phyloP scores from a whole-genome alignment of 2,113 vertebrate species.

The Lutjanus erythropterus region DNA sequence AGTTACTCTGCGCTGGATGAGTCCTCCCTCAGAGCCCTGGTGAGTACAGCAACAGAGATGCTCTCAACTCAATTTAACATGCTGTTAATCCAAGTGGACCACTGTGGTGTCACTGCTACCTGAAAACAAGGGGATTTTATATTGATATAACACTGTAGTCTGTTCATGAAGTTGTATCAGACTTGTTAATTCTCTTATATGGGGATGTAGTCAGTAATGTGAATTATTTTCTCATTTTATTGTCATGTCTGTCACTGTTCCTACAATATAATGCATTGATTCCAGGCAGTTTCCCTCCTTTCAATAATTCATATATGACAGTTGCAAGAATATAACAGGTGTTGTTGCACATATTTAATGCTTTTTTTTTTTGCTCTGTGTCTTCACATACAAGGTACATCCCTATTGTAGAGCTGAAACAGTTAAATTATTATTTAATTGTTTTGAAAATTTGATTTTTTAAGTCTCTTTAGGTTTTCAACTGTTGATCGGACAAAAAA shows the following conservation, averaged over 20 bases:
- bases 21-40: constrained; percentile 80
- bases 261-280: too few relatives aligned
- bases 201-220: not conserved
- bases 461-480: not conserved
- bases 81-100: not conserved
- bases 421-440: not conserved
- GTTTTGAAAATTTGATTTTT: not conserved
- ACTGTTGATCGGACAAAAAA: not conserved
- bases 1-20: constrained; percentile 82
- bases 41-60: constrained; percentile 65
- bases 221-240: not conserved
- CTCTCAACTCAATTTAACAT: not conserved
- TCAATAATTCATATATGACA: not conserved
- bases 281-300: too few relatives aligned
- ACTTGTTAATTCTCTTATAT: not conserved
- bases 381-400: not conserved
- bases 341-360: too few relatives aligned
- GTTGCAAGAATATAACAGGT: too few relatives aligned
- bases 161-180: not conserved
- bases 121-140: not conserved
- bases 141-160: not conserved
- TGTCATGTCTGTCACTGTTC: not conserved
- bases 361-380: not conserved
- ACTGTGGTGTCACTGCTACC: not conserved
- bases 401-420: not conserved